A percentile compares a stretch with the other conserved stretches of the same genome.
Evolutionary conservation across 2,797 vertebrate species (phyloP).

Genomic region (Potorous gilbertii): DNA sequence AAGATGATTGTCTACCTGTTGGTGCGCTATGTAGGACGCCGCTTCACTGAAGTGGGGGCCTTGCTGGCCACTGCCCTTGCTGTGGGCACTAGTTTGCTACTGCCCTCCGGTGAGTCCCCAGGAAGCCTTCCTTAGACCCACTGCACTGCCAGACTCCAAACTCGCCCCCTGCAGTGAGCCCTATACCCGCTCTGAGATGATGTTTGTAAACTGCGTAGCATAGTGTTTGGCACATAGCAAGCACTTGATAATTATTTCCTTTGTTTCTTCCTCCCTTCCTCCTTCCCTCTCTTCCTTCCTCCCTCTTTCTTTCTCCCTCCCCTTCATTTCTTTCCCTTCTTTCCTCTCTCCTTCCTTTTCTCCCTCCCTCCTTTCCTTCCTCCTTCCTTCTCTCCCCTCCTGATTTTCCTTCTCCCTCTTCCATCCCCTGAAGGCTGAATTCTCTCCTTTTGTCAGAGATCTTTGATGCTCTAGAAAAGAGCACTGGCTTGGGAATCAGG

Average conservation of each 20-base stretch:
- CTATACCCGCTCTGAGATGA: neutral
- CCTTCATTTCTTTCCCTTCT: no score
- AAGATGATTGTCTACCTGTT: slow-evolving; percentile 87
- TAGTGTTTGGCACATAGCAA: neutral
- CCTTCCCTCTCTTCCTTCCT: neutral
- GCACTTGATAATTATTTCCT: neutral
- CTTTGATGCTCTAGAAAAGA: neutral
- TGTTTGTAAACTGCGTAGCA: neutral
- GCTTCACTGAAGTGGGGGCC: slow-evolving; percentile 82
- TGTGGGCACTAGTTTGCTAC: slow-evolving; percentile 70
- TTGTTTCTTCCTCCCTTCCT: neutral
- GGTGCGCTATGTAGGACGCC: slow-evolving; percentile 88
- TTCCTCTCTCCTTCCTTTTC: neutral
- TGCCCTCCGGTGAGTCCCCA: slow-evolving; percentile 59
- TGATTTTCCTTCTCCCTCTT: neutral
- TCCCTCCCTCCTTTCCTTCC: no score
- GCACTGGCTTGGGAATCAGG: neutral
- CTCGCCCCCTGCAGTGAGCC: neutral
- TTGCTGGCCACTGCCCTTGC: slow-evolving; percentile 76
- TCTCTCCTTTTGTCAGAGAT: neutral
- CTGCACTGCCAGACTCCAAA: neutral
- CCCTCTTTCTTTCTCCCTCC: neutral
- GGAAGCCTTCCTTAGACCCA: neutral
- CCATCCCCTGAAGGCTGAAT: neutral
- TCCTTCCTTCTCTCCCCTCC: neutral